Conservation (phyloP, 2,797 vertebrate species). For the Pseudochirops cupreus region DNA sequence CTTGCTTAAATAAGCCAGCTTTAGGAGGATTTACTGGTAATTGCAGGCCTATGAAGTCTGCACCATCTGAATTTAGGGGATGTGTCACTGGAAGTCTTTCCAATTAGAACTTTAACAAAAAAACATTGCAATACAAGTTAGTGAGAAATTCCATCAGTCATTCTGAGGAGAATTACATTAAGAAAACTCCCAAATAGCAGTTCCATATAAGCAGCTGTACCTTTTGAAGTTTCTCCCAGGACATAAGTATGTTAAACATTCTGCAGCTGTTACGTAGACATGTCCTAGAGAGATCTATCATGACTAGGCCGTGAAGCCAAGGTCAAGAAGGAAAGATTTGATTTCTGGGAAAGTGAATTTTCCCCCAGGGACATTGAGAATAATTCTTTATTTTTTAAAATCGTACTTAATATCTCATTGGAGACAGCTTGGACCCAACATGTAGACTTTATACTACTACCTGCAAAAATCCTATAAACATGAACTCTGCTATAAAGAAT, state of each 20-base stretch:
- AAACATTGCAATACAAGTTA: constrained; percentile 37
- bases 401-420: neutral
- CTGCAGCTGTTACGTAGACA: neutral
- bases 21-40: constrained; percentile 49
- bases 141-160: constrained; percentile 7
- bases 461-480: neutral
- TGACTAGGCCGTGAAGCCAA: neutral
- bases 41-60: constrained; percentile 9
- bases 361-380: neutral
- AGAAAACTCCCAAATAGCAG: neutral
- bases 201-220: neutral
- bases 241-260: neutral
- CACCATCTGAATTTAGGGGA: constrained; percentile 9
- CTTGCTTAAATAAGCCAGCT: constrained; percentile 60
- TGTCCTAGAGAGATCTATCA: neutral
- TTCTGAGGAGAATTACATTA: constrained; percentile 50
- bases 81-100: constrained; percentile 47
- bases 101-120: constrained; percentile 6
- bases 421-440: neutral
- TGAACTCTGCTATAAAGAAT: neutral
- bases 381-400: neutral
- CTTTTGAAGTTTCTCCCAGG: neutral
- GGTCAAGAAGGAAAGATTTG: neutral
- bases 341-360: constrained; percentile 18
- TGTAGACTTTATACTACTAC: neutral